phyloP scores from a whole-genome alignment of 2,113 vertebrate genomes.

The Xenopus laevis region DNA sequence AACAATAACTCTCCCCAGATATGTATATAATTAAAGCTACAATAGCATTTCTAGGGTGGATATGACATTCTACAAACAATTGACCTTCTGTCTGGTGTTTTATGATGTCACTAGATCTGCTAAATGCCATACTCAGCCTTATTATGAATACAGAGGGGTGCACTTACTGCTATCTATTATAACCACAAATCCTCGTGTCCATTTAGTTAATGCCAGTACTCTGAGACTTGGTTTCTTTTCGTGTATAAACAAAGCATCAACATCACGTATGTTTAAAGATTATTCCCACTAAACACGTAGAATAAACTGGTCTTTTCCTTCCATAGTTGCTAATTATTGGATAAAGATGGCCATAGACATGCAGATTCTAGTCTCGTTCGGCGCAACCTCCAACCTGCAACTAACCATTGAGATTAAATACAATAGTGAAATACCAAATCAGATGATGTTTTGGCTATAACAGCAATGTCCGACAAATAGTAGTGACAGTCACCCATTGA shows the following conservation, averaged over 20 bases:
- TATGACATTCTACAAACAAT: conserved; percentile 41
- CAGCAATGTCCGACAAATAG: too few species aligned
- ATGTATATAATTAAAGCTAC: conserved; percentile 31
- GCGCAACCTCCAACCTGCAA: too few species aligned
- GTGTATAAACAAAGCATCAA: conserved; percentile 10
- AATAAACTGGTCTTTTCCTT: too few species aligned
- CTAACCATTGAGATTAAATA: too few species aligned
- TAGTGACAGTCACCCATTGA: too few species aligned
- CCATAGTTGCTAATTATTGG: too few species aligned
- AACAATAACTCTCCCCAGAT: conserved; percentile 39
- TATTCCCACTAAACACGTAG: too few species aligned
- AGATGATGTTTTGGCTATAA: too few species aligned
- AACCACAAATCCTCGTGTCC: not conserved
- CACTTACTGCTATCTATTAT: conserved; percentile 5
- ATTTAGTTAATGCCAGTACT: conserved; percentile 25
- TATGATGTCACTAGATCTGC: conserved; percentile 31
- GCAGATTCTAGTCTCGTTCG: too few species aligned
- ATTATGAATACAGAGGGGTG: conserved; percentile 20
- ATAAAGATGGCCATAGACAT: too few species aligned
- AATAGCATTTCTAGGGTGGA: conserved; percentile 25
- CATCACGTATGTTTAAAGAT: too few species aligned
- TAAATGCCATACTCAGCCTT: conserved; percentile 26
- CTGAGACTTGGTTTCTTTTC: not conserved
- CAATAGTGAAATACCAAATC: too few species aligned
- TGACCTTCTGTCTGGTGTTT: conserved; percentile 37